These are phyloP conservation scores for Scopus umbretta DNA, from an alignment of 2,113 vertebrate species.

Conservation along the genomic window DNA sequence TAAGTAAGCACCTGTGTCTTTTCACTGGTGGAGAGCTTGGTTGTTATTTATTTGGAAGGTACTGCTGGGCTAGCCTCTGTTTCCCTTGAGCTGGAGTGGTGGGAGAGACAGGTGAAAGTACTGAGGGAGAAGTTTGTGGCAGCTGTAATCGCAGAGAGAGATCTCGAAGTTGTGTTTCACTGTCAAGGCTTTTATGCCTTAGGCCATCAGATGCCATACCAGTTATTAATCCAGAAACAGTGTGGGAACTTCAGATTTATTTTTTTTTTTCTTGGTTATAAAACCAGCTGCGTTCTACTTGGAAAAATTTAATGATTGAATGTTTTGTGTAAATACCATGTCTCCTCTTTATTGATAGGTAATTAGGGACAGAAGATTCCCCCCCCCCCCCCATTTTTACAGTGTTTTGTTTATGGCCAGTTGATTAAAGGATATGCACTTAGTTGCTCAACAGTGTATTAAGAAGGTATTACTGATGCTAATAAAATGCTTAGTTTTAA, in stretches of 20 bases:
- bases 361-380: not conserved
- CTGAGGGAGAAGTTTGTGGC: not conserved
- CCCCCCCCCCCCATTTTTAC: not conserved
- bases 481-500: conserved; percentile 17
- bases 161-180: not conserved
- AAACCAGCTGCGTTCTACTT: not conserved
- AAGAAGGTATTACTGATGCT: conserved; percentile 63
- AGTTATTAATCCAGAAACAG: not conserved
- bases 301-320: not conserved
- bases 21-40: not conserved
- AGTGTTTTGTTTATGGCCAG: not conserved
- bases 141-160: not conserved
- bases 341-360: not conserved
- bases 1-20: not conserved
- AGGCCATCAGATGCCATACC: not conserved
- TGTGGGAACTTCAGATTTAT: not conserved
- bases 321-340: not conserved
- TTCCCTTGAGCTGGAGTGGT: not conserved
- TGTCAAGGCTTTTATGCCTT: not conserved
- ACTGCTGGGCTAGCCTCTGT: not conserved
- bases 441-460: conserved; percentile 41
- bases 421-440: conserved; percentile 36
- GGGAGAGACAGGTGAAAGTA: not conserved
- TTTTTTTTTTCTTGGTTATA: not conserved
- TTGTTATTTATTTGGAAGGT: not conserved